Evolutionary conservation across 1,140 invertebrate genomes (phyloP), one percentile per base, ranked within the genome.

Genomic region (Parapsyche elsis): DNA sequence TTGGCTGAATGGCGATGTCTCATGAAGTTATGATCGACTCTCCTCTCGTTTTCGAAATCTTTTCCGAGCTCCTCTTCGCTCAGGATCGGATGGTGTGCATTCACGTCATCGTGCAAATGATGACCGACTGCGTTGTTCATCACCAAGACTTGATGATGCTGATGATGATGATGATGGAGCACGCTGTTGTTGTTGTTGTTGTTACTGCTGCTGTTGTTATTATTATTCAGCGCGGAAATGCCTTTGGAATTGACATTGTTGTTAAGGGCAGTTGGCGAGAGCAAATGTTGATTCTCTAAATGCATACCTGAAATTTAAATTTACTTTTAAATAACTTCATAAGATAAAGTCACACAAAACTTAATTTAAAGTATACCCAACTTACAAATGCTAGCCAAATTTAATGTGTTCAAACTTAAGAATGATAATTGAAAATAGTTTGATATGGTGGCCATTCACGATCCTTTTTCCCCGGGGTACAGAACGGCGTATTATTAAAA

Each of bases 171-270:
- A 49, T 79, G 70, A 44, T 81, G 79, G 5, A 75, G 59, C 26
- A 81, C 23, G 9, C 46, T 71, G 23, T 45, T 23, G 24, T 78
- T 59, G 12, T 71, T 74, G 44, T 82, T 78, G 30, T 75, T 80
- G 59, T 83, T 75, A 23, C 61, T 76, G 12, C 10, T 38, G 14
- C 14, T n/a, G 14, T 9, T 30, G 24, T 67, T 67, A 9, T 26
- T 67, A 10, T 67, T 67, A 5, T 19, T 19, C 5, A 21, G 5
- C 9, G 57, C 16, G 0, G 21, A 21, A 21, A 45, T 73, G 2
- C 81, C 81, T 76, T 83, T 81, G 0, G 61, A 7, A 0, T 74
- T 49, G 44, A 81, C 67, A 46, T 83, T 83, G 57, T 83, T 83
- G 44, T 81, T 83, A 9, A 83, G 16, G 24, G 0, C 53, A 59